Conservation (phyloP, 2,888 invertebrate genomes). For the Tanypteryx hageni region DNA sequence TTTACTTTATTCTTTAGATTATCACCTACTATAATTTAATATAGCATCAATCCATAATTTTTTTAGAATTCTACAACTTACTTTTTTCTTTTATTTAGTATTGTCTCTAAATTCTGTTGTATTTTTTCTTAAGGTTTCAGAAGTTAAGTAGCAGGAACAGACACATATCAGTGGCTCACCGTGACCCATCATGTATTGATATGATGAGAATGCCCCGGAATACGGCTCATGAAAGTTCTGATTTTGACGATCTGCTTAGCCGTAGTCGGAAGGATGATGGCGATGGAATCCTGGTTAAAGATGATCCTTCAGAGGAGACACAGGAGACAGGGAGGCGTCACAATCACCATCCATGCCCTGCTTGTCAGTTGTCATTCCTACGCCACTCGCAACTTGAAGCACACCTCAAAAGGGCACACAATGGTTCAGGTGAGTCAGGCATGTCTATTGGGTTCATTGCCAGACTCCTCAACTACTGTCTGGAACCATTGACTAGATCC, state of each 20-base stretch:
- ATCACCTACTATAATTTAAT: too few species aligned
- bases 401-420: constrained; percentile 43
- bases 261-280: constrained; percentile 16
- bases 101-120: too few species aligned
- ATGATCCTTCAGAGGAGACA: constrained; percentile 22
- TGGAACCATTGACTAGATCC: too few species aligned
- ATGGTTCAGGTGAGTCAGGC: constrained; percentile 29
- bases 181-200: constrained; percentile 43
- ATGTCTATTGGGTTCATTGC: too few species aligned
- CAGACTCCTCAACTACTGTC: too few species aligned
- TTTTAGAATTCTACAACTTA: too few species aligned
- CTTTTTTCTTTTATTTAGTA: too few species aligned
- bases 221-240: constrained; percentile 37
- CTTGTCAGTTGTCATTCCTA: constrained; percentile 34
- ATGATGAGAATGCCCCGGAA: constrained; percentile 28
- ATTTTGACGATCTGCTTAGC: constrained; percentile 30
- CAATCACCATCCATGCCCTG: constrained; percentile 53
- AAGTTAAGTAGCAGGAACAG: constrained; percentile 46
- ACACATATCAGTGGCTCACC: constrained; percentile 49
- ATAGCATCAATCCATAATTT: too few species aligned
- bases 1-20: background rate
- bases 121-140: constrained; percentile 36
- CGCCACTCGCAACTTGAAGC: constrained; percentile 47
- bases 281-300: background rate
- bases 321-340: constrained; percentile 48